Evolutionary conservation across 2,888 invertebrate genomes (phyloP).

Genomic region (Drosophila multiciliata): DNA sequence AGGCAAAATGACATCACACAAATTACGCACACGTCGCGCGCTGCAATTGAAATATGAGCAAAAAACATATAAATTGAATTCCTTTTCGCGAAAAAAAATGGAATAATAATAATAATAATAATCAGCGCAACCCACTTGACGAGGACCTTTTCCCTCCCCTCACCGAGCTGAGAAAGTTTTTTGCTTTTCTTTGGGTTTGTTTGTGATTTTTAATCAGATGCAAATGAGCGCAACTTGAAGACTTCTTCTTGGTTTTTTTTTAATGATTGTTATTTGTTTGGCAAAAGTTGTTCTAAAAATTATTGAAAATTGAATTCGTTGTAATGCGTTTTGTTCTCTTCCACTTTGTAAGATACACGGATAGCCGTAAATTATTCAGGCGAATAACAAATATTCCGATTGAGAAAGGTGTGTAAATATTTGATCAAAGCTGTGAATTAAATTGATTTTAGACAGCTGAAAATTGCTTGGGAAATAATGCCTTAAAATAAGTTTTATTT

Average conservation of each 20-base stretch:
- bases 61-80: constrained; percentile 68
- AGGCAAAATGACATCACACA: constrained; percentile 13
- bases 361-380: constrained; percentile 5
- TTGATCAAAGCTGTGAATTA: constrained; percentile 27
- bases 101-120: constrained; percentile 53
- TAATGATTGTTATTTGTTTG: constrained; percentile 61
- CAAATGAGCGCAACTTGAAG: constrained; percentile 60
- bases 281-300: constrained; percentile 53
- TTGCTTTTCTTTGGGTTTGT: constrained; percentile 23
- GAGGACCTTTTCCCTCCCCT: neutral
- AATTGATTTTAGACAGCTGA: neutral
- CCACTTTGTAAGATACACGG: constrained; percentile 25
- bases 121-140: constrained; percentile 38
- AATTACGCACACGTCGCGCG: constrained; percentile 48
- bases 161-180: constrained; percentile 35
- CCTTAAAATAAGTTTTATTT: neutral
- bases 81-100: constrained; percentile 24
- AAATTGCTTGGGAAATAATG: neutral
- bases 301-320: constrained; percentile 63
- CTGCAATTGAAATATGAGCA: constrained; percentile 68
- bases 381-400: neutral
- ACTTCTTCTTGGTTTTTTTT: constrained; percentile 23
- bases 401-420: constrained; percentile 22
- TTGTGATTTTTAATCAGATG: constrained; percentile 73
- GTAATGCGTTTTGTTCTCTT: constrained; percentile 44